Percentiles rank a stretch among this genome's conserved stretches.
Evolutionary conservation across 2,888 invertebrate genomes (phyloP).

Genomic region (Polydrusus pterygomalis): DNA sequence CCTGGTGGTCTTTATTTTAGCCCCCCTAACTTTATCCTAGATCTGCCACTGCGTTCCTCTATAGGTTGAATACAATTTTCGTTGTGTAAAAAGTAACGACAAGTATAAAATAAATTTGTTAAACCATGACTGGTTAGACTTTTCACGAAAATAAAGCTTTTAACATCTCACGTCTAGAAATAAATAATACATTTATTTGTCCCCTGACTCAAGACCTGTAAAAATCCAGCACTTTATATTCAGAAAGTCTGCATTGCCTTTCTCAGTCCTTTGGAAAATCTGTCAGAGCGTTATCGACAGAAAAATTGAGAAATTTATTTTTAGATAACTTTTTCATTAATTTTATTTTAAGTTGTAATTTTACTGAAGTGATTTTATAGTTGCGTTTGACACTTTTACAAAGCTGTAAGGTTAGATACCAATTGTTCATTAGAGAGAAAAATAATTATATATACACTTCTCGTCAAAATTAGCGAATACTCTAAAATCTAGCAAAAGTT

Average conservation of each 20-base stretch:
- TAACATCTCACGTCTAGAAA: not conserved
- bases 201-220: not conserved
- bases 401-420: no score
- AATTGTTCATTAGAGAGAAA: no score
- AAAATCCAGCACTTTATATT: slow-evolving; percentile 11
- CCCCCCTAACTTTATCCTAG: no score
- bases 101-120: not conserved
- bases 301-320: slow-evolving; percentile 2
- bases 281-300: slow-evolving; percentile 8
- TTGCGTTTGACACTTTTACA: no score
- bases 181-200: slow-evolving; percentile 4
- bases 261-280: slow-evolving; percentile 7
- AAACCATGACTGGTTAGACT: not conserved
- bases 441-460: no score
- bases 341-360: not conserved
- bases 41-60: no score
- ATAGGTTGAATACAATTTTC: no score
- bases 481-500: no score
- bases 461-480: no score
- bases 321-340: slow-evolving; percentile 1
- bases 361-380: not conserved
- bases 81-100: not conserved
- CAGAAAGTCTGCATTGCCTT: not conserved
- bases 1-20: no score
- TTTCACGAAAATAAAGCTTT: not conserved